phyloP scores from a whole-genome alignment of 2,113 vertebrate species.

The Platysteira castanea region DNA sequence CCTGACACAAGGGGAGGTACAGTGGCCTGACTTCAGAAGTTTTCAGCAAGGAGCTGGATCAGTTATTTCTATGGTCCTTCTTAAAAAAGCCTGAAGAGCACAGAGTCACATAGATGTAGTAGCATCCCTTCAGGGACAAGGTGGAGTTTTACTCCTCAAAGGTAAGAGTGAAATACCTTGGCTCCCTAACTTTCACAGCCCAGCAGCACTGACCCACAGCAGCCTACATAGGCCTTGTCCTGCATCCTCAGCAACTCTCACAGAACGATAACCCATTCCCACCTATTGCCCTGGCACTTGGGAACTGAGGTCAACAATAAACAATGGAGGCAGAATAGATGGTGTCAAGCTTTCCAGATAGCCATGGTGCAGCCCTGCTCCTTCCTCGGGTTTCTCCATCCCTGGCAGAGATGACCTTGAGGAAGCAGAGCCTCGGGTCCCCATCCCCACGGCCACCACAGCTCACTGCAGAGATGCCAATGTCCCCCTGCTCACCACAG shows the following conservation, averaged over 20 bases:
- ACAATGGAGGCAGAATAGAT: rapidly evolving
- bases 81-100: not conserved
- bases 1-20: rapidly evolving
- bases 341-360: not conserved
- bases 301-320: not conserved
- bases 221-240: not conserved
- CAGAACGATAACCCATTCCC: not conserved
- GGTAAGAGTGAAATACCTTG: not conserved
- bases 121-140: not conserved
- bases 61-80: not conserved
- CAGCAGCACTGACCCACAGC: not conserved
- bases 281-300: not conserved
- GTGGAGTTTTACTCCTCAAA: not conserved
- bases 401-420: not conserved
- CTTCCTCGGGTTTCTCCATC: not conserved
- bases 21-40: not conserved
- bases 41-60: not conserved
- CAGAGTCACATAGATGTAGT: not conserved
- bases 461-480: not conserved
- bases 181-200: not conserved
- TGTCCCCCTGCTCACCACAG: not conserved
- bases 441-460: not conserved
- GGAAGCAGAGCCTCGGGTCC: not conserved
- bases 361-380: not conserved
- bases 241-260: not conserved